phyloP scores from a whole-genome alignment of 2,113 vertebrate species.

The Arenaria interpres region DNA sequence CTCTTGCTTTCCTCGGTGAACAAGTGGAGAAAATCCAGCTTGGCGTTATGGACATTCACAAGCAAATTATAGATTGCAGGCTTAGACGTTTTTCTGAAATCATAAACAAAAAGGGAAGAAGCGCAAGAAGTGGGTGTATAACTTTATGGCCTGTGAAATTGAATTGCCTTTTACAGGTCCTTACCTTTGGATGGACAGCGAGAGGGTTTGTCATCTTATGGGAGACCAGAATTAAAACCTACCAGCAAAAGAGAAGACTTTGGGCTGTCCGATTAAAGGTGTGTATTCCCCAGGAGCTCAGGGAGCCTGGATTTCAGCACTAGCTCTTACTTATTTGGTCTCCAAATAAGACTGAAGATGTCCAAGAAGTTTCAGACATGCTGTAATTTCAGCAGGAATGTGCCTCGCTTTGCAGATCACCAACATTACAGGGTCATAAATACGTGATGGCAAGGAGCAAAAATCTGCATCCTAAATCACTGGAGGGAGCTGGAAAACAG shows the following conservation, averaged over 20 bases:
- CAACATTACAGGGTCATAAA: background rate
- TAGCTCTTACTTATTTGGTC: background rate
- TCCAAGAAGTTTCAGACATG: background rate
- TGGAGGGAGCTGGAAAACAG: background rate
- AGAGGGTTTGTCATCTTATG: constrained; percentile 17
- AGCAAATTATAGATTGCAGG: constrained; percentile 23
- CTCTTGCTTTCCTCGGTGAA: background rate
- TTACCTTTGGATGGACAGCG: constrained; percentile 40
- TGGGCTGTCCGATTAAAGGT: background rate
- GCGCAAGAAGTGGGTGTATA: constrained; percentile 30
- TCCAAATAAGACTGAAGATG: background rate
- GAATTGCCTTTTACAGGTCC: constrained; percentile 52
- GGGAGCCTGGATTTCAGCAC: background rate
- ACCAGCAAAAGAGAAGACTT: background rate
- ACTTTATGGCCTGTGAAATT: constrained; percentile 70
- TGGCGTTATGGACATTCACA: background rate
- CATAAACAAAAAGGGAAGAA: constrained; percentile 55
- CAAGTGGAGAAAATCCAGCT: background rate
- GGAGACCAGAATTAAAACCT: constrained; percentile 9
- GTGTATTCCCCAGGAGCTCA: background rate
- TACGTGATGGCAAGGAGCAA: background rate
- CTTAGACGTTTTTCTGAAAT: constrained; percentile 38
- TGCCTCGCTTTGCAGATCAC: background rate
- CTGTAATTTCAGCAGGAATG: background rate
- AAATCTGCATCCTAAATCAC: constrained; percentile 45